Conservation (phyloP, 2,888 invertebrate genomes). For the Melanchra persicariae region DNA sequence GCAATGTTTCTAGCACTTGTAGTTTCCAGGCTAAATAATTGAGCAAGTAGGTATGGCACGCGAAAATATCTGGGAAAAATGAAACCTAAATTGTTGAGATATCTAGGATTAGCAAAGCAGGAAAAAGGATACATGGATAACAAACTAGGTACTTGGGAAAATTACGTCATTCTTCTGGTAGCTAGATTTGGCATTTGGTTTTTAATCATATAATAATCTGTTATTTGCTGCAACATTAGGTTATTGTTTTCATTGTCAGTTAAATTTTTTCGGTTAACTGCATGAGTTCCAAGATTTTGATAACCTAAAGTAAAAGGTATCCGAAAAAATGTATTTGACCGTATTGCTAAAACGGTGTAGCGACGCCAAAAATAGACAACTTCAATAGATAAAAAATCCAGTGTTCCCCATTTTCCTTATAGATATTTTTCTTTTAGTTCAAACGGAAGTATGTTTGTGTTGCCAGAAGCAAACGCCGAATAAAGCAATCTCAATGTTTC, state of each 20-base stretch:
- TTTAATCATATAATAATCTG: not conserved
- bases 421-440: not conserved
- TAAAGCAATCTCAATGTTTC: slow-evolving; percentile 8
- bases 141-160: not conserved
- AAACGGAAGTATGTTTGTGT: not conserved
- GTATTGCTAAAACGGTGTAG: not conserved
- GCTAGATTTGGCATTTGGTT: too few species aligned
- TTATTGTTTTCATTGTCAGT: too few species aligned
- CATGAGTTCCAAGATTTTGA: not conserved
- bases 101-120: not conserved
- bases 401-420: not conserved
- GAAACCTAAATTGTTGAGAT: not conserved
- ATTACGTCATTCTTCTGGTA: too few species aligned
- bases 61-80: not conserved
- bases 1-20: not conserved
- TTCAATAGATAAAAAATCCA: not conserved
- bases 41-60: not conserved
- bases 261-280: not conserved
- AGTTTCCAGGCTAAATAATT: not conserved
- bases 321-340: not conserved
- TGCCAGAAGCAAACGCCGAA: slow-evolving; percentile 1
- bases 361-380: not conserved
- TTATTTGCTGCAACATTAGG: too few species aligned
- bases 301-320: not conserved
- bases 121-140: not conserved